Evolutionary conservation across 2,888 invertebrate species (phyloP).

Genomic region (Limnephilus auricula): DNA sequence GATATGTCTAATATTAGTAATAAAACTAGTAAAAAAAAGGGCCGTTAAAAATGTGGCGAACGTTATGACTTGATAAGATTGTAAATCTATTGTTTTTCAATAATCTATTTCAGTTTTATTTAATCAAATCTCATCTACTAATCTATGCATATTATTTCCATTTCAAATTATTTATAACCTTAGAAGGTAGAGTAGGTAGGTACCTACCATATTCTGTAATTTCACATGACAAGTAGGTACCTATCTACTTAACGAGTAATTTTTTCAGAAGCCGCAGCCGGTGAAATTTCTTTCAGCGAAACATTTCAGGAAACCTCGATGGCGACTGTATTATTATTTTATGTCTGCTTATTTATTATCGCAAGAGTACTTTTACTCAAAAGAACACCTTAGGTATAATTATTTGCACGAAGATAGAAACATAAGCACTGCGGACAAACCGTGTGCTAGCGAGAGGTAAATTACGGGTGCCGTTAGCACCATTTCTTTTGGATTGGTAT

Average conservation of each 20-base stretch:
- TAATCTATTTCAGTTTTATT: no score
- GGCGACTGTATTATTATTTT: not conserved
- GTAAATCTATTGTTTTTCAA: no score
- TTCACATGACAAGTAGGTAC: not conserved
- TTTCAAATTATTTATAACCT: not conserved
- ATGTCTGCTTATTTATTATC: conserved; percentile 2
- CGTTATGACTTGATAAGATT: no score
- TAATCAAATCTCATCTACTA: no score
- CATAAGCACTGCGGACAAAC: not conserved
- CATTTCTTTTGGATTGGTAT: not conserved
- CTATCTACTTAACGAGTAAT: not conserved
- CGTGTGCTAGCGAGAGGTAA: not conserved
- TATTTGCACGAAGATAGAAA: not conserved
- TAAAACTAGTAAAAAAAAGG: no score
- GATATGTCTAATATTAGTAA: no score
- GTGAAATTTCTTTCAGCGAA: not conserved
- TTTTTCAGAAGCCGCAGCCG: not conserved
- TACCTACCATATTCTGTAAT: not conserved
- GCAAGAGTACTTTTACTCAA: not conserved
- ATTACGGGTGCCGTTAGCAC: not conserved
- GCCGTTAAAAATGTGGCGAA: no score
- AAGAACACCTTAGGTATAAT: not conserved
- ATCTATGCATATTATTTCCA: no score
- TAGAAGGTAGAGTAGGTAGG: not conserved
- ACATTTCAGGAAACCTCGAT: not conserved